phyloP scores from a whole-genome alignment of 2,888 invertebrate genomes.

The Eupithecia insigniata region DNA sequence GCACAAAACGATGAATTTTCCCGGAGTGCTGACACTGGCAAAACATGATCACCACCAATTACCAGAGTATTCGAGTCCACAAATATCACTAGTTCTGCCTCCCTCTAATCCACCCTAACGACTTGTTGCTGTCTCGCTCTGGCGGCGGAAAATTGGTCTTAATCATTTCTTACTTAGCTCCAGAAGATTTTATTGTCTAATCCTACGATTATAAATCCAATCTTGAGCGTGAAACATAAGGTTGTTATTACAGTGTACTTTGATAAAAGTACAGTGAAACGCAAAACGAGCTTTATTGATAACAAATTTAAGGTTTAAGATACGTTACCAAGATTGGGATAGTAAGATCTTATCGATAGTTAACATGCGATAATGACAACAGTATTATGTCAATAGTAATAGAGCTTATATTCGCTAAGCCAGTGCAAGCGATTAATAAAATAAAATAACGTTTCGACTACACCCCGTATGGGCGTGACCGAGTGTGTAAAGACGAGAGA shows the following conservation, averaged over 20 bases:
- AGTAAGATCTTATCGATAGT: conserved; percentile 42
- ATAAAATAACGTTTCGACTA: conserved; percentile 71
- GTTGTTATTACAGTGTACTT: conserved; percentile 35
- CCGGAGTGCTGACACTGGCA: conserved; percentile 77
- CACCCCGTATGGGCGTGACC: conserved; percentile 81
- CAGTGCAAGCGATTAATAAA: conserved; percentile 68
- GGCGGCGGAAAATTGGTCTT: conserved; percentile 63
- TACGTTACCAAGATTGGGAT: not conserved
- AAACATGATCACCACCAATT: conserved; percentile 83
- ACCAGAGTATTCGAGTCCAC: conserved; percentile 72
- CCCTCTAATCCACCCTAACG: conserved; percentile 44
- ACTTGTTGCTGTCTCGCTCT: conserved; percentile 45
- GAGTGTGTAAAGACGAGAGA: conserved; percentile 51
- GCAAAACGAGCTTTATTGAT: conserved; percentile 18
- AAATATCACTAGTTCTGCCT: conserved; percentile 56
- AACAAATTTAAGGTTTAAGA: conserved; percentile 28
- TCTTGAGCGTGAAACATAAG: conserved; percentile 25
- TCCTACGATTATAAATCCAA: not conserved
- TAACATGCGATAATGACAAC: conserved; percentile 57
- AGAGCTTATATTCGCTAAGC: conserved; percentile 75
- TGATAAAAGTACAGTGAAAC: conserved; percentile 3
- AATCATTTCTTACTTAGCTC: conserved; percentile 55
- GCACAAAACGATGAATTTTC: conserved; percentile 73
- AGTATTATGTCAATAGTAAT: conserved; percentile 66
- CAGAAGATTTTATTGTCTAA: conserved; percentile 42